Base-by-base conservation (phyloP, 2,113 vertebrate genomes). In the Enhydra lutris region DNA sequence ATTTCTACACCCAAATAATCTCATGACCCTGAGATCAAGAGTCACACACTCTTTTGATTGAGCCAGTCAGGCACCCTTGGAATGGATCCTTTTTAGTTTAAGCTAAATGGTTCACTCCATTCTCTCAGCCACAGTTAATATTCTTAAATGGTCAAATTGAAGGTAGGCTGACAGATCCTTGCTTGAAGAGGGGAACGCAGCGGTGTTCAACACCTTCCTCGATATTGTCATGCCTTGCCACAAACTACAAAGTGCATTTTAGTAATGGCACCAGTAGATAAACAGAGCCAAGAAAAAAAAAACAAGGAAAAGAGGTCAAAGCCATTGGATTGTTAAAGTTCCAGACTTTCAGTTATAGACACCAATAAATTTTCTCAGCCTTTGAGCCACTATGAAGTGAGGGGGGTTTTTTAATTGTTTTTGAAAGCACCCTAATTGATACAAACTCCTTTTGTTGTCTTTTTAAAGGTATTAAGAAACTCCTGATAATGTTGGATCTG, bases 341-440 rank as follows among this genome's bases (percentile, higher is more conserved):
- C 80, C 94, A 42, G 18, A 39, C 55, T 67, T 79, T 20, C 10
- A 47, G 14, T 90, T 94, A 82, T 39, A 61, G 5, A 71, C 78
- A 42, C 29, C 67, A 65, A 94, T 90, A 89, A 59, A 85, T 59
- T 69, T 91, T 61, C 90, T 94, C 45, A 74, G 45, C 23, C 34
- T 87, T 81, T 87, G 26, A 90, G 84, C 42, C 71, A 65, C 91
- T 95, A 97, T 71, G 47, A 96, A 96, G 84, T 92, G 81, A 92
- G n/a, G 69, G 34, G 34, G 69, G 52, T 81, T 39, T 45, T 97
- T 34, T 91, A 13, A 91, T 80, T 81, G 20, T 78, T 79, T n/a
- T 67, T 61, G 23, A 84, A 93, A 63, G 74, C 74, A 52, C 39
- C 69, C 61, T 94, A 80, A 85, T 47, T 82, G 39, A 85, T 63